Percentiles rank a stretch among this genome's conserved stretches.
phyloP scores from a whole-genome alignment of 2,113 vertebrate species.

The Suncus etruscus region DNA sequence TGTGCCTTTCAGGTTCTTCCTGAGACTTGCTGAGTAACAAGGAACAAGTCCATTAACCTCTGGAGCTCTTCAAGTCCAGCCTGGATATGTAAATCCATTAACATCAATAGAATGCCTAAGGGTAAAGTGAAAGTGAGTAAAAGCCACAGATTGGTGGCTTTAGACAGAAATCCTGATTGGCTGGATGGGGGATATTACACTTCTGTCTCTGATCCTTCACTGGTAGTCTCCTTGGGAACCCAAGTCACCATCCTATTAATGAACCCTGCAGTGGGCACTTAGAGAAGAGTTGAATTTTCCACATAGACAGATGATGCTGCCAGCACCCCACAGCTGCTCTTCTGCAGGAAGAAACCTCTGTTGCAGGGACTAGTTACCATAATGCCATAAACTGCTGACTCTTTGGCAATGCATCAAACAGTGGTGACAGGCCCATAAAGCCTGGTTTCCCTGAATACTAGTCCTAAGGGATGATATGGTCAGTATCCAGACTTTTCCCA shows the following conservation, averaged over 20 bases:
- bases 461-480: background rate
- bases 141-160: slow-evolving; percentile 30
- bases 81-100: slow-evolving; percentile 24
- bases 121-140: background rate
- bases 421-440: slow-evolving; percentile 54
- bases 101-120: slow-evolving; percentile 6
- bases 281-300: background rate
- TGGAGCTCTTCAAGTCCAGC: slow-evolving; percentile 34
- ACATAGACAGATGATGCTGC: background rate
- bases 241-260: background rate
- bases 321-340: background rate
- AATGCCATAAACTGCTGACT: background rate
- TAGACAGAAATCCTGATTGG: background rate
- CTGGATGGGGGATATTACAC: background rate
- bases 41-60: slow-evolving; percentile 58
- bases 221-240: background rate
- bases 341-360: background rate
- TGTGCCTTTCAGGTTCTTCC: slow-evolving; percentile 29
- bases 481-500: background rate
- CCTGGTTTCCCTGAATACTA: background rate
- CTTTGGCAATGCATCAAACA: background rate
- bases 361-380: background rate
- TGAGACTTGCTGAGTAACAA: slow-evolving; percentile 5
- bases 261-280: background rate
- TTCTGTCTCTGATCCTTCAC: background rate